Evolutionary conservation across 2,797 vertebrate genomes (phyloP).

Genomic region (Eulemur albifrons): DNA sequence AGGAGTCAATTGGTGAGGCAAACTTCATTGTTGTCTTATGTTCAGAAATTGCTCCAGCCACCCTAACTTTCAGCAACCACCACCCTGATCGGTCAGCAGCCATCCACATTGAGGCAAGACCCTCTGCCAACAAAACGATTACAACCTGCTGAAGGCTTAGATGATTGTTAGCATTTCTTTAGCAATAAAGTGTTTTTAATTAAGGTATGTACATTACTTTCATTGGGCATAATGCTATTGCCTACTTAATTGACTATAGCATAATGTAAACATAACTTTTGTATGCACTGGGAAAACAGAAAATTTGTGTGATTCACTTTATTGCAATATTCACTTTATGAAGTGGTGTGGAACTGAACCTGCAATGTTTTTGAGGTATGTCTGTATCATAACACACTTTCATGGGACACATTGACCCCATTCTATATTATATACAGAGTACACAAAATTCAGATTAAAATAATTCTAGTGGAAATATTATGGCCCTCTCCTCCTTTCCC

Average conservation of each 20-base stretch:
- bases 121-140: not conserved
- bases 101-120: not conserved
- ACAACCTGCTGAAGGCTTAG: not conserved
- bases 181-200: not conserved
- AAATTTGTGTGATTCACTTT: not conserved
- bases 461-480: not conserved
- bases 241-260: not conserved
- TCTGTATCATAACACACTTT: not conserved
- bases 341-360: not conserved
- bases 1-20: not conserved
- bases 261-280: not conserved
- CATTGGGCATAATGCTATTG: not conserved
- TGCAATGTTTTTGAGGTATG: not conserved
- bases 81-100: not conserved
- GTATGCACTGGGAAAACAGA: not conserved
- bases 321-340: not conserved
- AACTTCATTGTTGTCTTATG: not conserved
- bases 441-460: not conserved
- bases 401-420: not conserved
- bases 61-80: not conserved
- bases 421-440: not conserved
- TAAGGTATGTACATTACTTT: not conserved
- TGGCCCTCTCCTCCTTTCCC: not conserved
- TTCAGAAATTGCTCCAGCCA: not conserved
- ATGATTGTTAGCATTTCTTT: not conserved